These are phyloP conservation scores for Homarus gammarus DNA, from an alignment of 2,888 invertebrate genomes.

Conservation along the genomic window DNA sequence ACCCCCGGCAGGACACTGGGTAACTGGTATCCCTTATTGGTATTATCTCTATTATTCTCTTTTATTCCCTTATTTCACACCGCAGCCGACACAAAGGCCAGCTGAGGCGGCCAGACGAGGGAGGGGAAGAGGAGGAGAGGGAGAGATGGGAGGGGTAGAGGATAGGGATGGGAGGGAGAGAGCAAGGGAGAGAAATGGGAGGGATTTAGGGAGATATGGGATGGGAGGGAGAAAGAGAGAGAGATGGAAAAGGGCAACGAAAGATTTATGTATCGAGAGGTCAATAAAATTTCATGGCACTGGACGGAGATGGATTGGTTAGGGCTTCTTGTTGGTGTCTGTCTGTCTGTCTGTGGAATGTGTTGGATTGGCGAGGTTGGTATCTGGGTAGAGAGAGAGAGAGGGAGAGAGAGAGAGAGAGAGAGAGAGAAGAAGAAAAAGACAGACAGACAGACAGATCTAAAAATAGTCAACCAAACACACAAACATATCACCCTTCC, in stretches of 20 bases:
- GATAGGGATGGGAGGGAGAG: background rate
- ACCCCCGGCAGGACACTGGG: background rate
- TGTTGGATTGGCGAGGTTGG: background rate
- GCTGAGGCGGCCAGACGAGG: conserved; percentile 22
- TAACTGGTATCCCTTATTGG: conserved; percentile 49
- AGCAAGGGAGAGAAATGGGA: background rate
- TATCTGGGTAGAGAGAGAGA: background rate
- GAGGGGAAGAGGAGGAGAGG: background rate
- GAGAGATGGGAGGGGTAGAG: background rate
- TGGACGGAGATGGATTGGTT: conserved; percentile 16
- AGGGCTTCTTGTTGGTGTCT: too few relatives aligned
- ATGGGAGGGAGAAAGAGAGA: conserved; percentile 1
- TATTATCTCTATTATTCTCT: conserved; percentile 65
- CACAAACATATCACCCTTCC: background rate
- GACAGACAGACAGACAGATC: conserved; percentile 4
- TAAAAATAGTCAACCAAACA: background rate
- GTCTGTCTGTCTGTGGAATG: too few relatives aligned
- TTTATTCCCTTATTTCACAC: conserved; percentile 72
- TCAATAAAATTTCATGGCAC: conserved; percentile 68
- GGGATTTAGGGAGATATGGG: background rate
- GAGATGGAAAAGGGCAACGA: conserved; percentile 8
- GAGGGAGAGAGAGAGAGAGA: conserved; percentile 38
- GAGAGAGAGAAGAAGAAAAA: conserved; percentile 38
- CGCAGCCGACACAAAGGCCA: conserved; percentile 52
- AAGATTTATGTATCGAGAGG: conserved; percentile 43